Conservation (phyloP, 2,113 vertebrate genomes). For the Jacana jacana region DNA sequence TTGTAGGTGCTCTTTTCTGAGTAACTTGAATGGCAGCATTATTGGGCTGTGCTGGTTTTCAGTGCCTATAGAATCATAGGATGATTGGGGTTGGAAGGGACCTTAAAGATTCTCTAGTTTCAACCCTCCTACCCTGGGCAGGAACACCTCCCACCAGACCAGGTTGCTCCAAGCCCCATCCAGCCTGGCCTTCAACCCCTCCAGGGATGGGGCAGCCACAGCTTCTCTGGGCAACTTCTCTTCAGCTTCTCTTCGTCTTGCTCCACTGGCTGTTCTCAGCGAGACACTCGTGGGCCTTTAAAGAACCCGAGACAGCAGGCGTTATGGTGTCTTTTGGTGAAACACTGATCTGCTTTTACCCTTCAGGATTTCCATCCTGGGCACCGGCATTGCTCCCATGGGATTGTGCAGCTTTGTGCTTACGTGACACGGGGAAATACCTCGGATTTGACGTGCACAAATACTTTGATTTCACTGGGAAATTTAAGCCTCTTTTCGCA, state of each 20-base stretch:
- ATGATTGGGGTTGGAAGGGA: no score
- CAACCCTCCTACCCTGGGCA: no score
- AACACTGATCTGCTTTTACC: background rate
- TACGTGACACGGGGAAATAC: background rate
- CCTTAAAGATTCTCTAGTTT: no score
- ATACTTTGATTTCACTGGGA: background rate
- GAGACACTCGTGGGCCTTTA: background rate
- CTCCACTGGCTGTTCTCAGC: background rate
- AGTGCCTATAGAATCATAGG: no score
- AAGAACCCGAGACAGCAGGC: background rate
- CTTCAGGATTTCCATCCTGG: background rate
- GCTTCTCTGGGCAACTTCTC: no score
- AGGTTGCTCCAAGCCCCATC: no score
- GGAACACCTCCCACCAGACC: no score
- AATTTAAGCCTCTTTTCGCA: background rate
- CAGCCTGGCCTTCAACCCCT: no score
- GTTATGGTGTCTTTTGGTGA: background rate
- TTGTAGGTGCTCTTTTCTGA: no score
- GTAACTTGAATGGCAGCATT: no score
- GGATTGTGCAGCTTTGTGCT: background rate
- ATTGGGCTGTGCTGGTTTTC: no score
- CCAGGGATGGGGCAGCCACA: no score
- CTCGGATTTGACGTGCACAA: background rate
- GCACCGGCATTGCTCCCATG: background rate
- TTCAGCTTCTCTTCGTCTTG: background rate